A percentile compares a stretch with the other conserved stretches of the same genome.
These are phyloP conservation scores for Diogma glabrata DNA, from an alignment of 2,888 invertebrate genomes.

Conservation along the genomic window DNA sequence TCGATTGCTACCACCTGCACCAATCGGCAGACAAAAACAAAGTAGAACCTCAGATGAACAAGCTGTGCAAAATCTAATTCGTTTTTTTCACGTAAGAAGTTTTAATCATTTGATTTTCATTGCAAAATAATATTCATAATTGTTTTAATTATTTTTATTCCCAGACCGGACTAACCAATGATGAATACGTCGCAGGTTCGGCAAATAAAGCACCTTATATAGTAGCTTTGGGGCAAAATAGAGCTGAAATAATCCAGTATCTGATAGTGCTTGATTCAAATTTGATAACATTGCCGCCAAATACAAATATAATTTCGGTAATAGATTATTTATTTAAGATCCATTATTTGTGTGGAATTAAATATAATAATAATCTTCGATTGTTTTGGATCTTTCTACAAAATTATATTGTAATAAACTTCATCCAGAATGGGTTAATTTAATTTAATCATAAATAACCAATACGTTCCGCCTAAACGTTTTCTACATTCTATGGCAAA, in stretches of 20 bases:
- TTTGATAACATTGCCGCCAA: background rate
- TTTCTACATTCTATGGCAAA: too few relatives aligned
- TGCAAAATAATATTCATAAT: background rate
- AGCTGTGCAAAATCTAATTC: background rate
- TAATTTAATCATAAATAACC: too few relatives aligned
- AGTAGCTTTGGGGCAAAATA: background rate
- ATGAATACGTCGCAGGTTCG: background rate
- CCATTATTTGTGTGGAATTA: background rate
- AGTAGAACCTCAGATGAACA: background rate
- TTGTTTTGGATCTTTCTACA: background rate
- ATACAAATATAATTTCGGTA: background rate
- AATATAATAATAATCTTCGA: background rate
- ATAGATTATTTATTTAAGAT: background rate
- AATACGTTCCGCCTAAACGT: too few relatives aligned
- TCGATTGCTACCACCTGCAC: background rate
- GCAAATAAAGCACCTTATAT: background rate
- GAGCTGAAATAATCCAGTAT: background rate
- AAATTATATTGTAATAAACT: background rate
- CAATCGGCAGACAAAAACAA: background rate
- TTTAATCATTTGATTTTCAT: background rate
- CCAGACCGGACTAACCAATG: background rate
- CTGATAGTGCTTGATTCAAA: background rate
- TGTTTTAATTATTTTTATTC: background rate
- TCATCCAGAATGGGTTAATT: too few relatives aligned
- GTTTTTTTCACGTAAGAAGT: background rate